Conservation (phyloP, 2,797 vertebrate genomes). For the Phalloptychus januarius region DNA sequence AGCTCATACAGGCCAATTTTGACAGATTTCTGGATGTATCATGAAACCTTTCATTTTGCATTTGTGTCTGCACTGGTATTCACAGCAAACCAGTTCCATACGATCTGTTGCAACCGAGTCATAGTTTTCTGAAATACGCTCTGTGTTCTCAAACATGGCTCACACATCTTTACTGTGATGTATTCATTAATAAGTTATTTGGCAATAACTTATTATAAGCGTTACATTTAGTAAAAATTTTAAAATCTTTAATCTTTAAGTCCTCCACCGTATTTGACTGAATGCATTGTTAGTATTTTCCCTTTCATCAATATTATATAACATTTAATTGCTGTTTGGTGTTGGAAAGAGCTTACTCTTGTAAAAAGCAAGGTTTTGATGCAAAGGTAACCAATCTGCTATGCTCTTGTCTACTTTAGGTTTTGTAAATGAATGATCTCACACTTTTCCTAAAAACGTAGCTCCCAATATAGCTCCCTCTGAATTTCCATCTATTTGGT, state of each 20-base stretch:
- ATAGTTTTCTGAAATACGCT: background rate
- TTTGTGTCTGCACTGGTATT: background rate
- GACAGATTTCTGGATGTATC: background rate
- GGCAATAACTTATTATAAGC: background rate
- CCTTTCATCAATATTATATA: background rate
- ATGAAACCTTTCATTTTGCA: background rate
- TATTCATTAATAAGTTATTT: background rate
- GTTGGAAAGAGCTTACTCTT: background rate
- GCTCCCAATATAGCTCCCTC: background rate
- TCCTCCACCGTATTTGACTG: background rate
- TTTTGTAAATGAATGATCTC: background rate
- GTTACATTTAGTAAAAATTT: background rate
- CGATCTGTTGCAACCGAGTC: background rate
- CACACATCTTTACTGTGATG: background rate
- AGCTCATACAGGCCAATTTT: background rate
- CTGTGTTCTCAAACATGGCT: background rate
- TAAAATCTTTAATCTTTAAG: background rate
- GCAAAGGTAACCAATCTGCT: background rate
- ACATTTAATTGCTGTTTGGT: background rate
- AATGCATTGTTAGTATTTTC: background rate
- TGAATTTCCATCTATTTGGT: background rate
- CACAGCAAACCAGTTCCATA: background rate
- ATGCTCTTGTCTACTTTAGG: background rate
- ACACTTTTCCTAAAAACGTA: background rate
- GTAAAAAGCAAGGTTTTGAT: background rate